Conservation (phyloP, 1,140 invertebrate species). For the Brevipalpus yothersi region DNA sequence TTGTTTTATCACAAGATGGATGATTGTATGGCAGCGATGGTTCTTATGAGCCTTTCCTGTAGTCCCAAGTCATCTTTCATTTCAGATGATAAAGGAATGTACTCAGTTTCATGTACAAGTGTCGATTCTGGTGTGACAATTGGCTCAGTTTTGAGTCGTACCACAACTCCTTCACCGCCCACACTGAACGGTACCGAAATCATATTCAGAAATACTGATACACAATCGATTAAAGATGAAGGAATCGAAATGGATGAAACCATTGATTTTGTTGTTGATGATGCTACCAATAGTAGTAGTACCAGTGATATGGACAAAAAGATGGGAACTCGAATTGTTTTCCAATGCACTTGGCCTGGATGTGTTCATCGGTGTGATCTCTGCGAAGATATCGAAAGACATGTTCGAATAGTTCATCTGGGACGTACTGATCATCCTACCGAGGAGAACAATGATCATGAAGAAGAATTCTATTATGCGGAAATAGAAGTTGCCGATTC, state of each 20-base stretch:
- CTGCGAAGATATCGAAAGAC: not conserved
- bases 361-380: not conserved
- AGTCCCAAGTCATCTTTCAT: constrained; percentile 49
- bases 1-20: constrained; percentile 32
- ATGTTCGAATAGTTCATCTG: not conserved
- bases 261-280: not conserved
- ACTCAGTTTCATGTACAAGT: not conserved
- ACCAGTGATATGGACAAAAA: too few species aligned
- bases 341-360: constrained; percentile 2
- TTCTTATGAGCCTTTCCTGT: constrained; percentile 77
- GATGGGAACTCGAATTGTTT: not conserved
- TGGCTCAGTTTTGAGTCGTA: not conserved
- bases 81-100: not conserved
- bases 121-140: not conserved
- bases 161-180: not conserved
- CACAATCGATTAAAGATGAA: not conserved
- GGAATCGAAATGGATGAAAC: not conserved
- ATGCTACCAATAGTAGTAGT: not conserved
- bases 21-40: constrained; percentile 77
- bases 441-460: not conserved
- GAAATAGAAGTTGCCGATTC: not conserved
- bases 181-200: not conserved
- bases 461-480: constrained; percentile 1
- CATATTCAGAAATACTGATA: not conserved
- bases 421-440: not conserved